A percentile compares a stretch with the other conserved stretches of the same genome.
These are phyloP conservation scores for Globicephala melas DNA, from an alignment of 2,113 vertebrate genomes.

Conservation along the genomic window DNA sequence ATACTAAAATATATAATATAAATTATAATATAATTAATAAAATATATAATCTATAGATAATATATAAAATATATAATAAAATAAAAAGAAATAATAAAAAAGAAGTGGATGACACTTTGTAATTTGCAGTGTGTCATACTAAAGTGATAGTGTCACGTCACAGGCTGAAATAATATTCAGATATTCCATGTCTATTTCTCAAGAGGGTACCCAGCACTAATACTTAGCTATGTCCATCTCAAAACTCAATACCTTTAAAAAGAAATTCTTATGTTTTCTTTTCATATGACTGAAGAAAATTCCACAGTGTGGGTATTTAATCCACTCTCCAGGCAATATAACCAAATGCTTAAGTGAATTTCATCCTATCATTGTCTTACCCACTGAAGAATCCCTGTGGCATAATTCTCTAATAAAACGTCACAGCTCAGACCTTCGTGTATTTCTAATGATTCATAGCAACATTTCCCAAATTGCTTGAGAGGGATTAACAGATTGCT, in stretches of 20 bases:
- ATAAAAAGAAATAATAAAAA: neutral
- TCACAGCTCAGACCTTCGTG: neutral
- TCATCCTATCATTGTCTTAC: neutral
- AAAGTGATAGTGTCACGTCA: neutral
- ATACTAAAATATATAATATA: neutral
- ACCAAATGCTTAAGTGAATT: neutral
- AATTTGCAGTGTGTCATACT: neutral
- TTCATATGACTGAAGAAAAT: neutral
- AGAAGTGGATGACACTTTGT: neutral
- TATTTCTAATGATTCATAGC: slow-evolving; percentile 11
- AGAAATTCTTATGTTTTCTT: slow-evolving; percentile 23
- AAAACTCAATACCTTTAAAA: neutral
- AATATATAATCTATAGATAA: neutral
- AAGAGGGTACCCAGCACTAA: neutral
- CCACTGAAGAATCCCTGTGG: neutral
- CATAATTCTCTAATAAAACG: neutral
- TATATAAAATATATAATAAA: neutral
- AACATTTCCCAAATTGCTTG: neutral
- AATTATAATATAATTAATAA: neutral
- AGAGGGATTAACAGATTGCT: neutral
- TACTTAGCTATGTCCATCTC: neutral
- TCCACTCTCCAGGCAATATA: neutral
- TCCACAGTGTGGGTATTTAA: neutral
- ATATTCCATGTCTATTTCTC: neutral
- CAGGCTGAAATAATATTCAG: neutral